phyloP scores from a whole-genome alignment of 1,140 invertebrate species.

The Apis florea region DNA sequence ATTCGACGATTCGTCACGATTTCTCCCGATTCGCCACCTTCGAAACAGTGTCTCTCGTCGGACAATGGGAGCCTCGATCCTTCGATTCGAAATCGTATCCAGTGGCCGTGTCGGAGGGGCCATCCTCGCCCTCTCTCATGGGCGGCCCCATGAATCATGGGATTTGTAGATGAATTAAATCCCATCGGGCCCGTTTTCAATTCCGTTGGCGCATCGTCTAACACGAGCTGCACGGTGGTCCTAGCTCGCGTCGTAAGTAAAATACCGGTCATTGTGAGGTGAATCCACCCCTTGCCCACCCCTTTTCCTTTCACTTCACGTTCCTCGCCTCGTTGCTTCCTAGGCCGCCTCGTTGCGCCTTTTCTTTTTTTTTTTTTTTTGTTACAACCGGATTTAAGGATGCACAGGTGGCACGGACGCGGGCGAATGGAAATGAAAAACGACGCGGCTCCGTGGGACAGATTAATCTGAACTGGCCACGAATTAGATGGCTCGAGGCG shows the following conservation, averaged over 20 bases:
- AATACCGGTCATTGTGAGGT: slow-evolving; percentile 73
- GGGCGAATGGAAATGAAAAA: slow-evolving; percentile 39
- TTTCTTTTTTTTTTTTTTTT: slow-evolving; percentile 21
- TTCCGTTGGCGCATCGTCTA: slow-evolving; percentile 70
- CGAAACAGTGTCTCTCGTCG: neutral
- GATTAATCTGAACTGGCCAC: slow-evolving; percentile 37
- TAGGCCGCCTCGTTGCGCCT: slow-evolving; percentile 63
- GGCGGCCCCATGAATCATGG: slow-evolving; percentile 74
- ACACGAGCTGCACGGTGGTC: slow-evolving; percentile 71
- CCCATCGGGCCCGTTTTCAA: slow-evolving; percentile 72
- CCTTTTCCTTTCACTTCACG: slow-evolving; percentile 24
- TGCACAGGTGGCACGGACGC: slow-evolving; percentile 74
- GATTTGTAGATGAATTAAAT: slow-evolving; percentile 78
- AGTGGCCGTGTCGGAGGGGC: neutral
- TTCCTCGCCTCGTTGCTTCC: slow-evolving; percentile 34
- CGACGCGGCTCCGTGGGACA: slow-evolving; percentile 23
- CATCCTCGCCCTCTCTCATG: slow-evolving; percentile 51
- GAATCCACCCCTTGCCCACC: slow-evolving; percentile 35
- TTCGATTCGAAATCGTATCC: neutral
- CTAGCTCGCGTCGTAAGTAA: slow-evolving; percentile 66
- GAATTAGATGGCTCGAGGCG: slow-evolving; percentile 21
- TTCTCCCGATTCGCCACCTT: neutral
- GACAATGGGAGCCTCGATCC: slow-evolving; percentile 38
- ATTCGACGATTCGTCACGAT: slow-evolving; percentile 14
- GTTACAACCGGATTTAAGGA: slow-evolving; percentile 69